Percentiles rank a stretch among this genome's conserved stretches.
These are phyloP conservation scores for Ciona savignyi DNA, from an alignment of 23 tunicate species.

Conservation along the genomic window DNA sequence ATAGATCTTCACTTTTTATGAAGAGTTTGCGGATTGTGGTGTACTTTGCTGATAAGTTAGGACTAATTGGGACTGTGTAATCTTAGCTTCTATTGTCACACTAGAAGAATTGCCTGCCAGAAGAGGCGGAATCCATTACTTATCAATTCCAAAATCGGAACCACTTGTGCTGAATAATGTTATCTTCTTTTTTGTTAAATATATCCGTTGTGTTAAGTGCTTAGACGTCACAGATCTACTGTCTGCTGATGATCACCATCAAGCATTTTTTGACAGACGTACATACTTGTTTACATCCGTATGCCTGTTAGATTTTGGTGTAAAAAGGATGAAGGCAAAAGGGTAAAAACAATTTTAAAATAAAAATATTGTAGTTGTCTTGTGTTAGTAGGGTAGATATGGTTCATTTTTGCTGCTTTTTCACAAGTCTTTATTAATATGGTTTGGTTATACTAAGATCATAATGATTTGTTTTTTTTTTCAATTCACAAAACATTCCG, in stretches of 20 bases:
- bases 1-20: too few species aligned
- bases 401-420: neutral
- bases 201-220: neutral
- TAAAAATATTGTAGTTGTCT: too few species aligned
- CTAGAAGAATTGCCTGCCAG: neutral
- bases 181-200: neutral
- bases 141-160: neutral
- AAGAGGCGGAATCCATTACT: neutral
- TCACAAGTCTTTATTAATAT: constrained; percentile 1
- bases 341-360: too few species aligned
- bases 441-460: too few species aligned
- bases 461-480: too few species aligned
- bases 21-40: too few species aligned
- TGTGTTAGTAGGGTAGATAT: neutral
- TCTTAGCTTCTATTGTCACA: neutral
- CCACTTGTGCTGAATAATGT: neutral
- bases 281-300: neutral
- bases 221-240: neutral
- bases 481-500: too few species aligned
- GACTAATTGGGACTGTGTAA: too few species aligned
- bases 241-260: neutral
- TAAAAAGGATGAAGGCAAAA: too few species aligned
- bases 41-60: too few species aligned
- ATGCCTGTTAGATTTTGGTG: too few species aligned
- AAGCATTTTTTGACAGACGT: neutral